Conservation (phyloP, 1,140 invertebrate species). For the Carcinoscorpius rotundicauda region DNA sequence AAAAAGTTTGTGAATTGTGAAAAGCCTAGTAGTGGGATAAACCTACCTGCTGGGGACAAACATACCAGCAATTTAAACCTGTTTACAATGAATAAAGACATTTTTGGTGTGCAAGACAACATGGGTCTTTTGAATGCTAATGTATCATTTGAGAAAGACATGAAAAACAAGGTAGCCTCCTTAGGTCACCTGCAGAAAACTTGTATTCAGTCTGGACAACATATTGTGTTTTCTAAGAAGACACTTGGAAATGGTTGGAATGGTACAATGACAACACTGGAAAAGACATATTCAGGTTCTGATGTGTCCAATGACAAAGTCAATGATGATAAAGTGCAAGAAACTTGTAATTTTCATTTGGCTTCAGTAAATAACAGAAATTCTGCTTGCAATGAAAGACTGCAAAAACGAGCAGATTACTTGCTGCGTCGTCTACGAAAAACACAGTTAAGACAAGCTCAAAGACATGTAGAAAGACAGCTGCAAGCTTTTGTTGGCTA, state of each 20-base stretch:
- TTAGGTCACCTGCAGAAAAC: not conserved
- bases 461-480: slow-evolving; percentile 60
- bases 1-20: not conserved
- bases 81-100: slow-evolving; percentile 2
- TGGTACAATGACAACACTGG: not conserved
- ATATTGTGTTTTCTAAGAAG: not conserved
- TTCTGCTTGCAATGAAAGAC: slow-evolving; percentile 8
- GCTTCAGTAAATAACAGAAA: not conserved
- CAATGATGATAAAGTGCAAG: not conserved
- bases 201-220: not conserved
- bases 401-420: slow-evolving; percentile 53
- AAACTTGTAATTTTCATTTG: no score
- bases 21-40: not conserved
- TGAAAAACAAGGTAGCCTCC: not conserved
- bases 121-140: slow-evolving; percentile 9
- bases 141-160: slow-evolving; percentile 3
- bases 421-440: slow-evolving; percentile 57
- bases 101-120: slow-evolving; percentile 1
- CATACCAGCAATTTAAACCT: not conserved
- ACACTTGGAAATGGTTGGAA: not conserved
- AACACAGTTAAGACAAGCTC: slow-evolving; percentile 54
- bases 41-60: not conserved
- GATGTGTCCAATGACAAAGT: not conserved
- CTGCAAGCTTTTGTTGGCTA: slow-evolving; percentile 55
- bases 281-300: not conserved